Conservation (phyloP, 1,140 invertebrate genomes). For the Centruroides sculpturatus region DNA sequence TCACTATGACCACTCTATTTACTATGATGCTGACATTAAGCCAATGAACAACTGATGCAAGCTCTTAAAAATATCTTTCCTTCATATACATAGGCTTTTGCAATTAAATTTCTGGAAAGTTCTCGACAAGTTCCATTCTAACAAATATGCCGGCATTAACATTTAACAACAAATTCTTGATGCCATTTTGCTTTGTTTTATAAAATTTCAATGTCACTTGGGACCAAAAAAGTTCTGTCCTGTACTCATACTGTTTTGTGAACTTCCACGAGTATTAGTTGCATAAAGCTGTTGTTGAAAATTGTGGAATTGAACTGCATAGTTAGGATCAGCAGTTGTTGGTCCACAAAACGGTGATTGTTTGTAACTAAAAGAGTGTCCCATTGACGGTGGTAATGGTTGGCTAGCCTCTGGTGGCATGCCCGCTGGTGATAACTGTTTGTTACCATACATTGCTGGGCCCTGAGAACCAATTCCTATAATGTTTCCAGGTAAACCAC, state of each 20-base stretch:
- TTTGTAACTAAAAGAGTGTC: constrained; percentile 51
- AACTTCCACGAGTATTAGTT: constrained; percentile 50
- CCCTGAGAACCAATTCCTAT: neutral
- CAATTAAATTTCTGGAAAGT: too few relatives aligned
- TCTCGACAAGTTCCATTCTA: too few relatives aligned
- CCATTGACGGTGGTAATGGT: constrained; percentile 62
- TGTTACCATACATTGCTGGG: constrained; percentile 12
- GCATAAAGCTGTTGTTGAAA: constrained; percentile 89
- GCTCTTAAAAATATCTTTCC: too few relatives aligned
- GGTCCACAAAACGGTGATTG: constrained; percentile 65
- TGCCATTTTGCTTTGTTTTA: too few relatives aligned
- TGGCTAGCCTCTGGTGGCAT: constrained; percentile 42
- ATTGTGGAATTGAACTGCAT: constrained; percentile 86
- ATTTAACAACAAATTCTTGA: too few relatives aligned
- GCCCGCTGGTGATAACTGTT: constrained; percentile 15
- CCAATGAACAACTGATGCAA: too few relatives aligned
- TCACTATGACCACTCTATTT: too few relatives aligned
- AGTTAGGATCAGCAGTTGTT: constrained; percentile 72
- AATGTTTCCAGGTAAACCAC: too few relatives aligned
- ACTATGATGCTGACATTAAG: too few relatives aligned
- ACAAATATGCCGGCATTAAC: too few relatives aligned
- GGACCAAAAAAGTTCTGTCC: constrained; percentile 13
- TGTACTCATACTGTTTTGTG: constrained; percentile 9
- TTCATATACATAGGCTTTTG: too few relatives aligned
- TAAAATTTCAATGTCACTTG: constrained; percentile 1